phyloP scores from a whole-genome alignment of 2,113 vertebrate species.

The Camelus bactrianus region DNA sequence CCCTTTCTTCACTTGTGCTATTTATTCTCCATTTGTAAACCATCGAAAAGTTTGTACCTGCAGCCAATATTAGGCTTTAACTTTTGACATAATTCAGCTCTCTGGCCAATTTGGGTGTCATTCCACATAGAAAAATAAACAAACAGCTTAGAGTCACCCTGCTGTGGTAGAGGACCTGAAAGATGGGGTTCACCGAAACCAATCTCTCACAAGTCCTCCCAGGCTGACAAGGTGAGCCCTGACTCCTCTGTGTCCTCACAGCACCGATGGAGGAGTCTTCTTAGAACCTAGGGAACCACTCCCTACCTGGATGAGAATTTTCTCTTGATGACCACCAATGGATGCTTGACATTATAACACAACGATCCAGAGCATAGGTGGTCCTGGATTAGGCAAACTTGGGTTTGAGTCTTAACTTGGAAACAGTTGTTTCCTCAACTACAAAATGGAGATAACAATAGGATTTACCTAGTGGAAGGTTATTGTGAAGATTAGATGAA shows the following conservation, averaged over 20 bases:
- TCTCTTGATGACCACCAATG: background rate
- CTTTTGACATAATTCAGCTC: background rate
- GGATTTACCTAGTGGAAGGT: background rate
- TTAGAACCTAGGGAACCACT: background rate
- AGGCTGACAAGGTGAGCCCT: accelerated
- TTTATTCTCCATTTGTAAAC: conserved; percentile 3
- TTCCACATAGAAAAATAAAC: background rate
- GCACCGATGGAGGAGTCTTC: background rate
- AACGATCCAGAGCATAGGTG: accelerated
- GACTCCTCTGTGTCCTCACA: accelerated
- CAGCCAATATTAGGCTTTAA: background rate
- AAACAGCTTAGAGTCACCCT: background rate
- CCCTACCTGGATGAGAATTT: too few relatives aligned
- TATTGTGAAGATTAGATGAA: background rate
- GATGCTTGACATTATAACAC: background rate
- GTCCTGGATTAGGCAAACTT: background rate
- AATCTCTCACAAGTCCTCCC: background rate
- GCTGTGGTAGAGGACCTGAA: background rate
- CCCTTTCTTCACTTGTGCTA: background rate
- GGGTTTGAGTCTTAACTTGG: background rate
- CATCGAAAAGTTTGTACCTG: background rate
- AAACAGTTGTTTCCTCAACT: background rate
- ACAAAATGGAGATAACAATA: background rate
- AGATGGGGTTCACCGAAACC: background rate
- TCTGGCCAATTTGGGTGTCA: background rate